Conservation (phyloP, 2,888 invertebrate genomes). For the Teleogryllus oceanicus region DNA sequence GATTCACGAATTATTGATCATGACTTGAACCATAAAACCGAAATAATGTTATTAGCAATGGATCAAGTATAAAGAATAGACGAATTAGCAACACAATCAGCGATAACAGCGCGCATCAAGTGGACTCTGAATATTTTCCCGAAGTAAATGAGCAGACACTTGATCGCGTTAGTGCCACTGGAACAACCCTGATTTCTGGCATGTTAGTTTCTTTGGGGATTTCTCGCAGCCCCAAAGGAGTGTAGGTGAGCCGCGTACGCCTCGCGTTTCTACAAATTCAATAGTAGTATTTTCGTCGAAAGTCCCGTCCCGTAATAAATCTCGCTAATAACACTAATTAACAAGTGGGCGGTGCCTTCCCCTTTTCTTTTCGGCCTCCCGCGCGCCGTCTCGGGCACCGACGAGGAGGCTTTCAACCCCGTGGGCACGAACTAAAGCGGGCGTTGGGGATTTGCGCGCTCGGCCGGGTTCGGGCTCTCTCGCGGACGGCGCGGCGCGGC, state of each 20-base stretch:
- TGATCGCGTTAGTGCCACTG: too few species aligned
- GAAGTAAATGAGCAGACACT: too few species aligned
- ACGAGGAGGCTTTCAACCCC: not conserved
- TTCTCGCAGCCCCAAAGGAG: too few species aligned
- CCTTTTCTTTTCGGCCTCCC: not conserved
- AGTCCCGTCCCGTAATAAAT: constrained; percentile 4
- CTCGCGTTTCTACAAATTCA: constrained; percentile 11
- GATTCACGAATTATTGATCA: too few species aligned
- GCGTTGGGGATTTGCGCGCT: not conserved
- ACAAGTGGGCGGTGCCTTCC: not conserved
- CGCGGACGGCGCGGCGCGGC: not conserved
- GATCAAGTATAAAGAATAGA: too few species aligned
- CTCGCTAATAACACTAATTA: constrained; percentile 4
- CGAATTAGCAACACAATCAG: too few species aligned
- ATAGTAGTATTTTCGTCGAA: constrained; percentile 9
- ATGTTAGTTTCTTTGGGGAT: too few species aligned
- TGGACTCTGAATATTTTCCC: too few species aligned
- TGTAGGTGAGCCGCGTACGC: not conserved
- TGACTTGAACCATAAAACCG: too few species aligned
- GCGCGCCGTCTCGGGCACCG: not conserved
- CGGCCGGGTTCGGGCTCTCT: not conserved
- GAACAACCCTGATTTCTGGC: too few species aligned
- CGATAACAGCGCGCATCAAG: too few species aligned
- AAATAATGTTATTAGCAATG: too few species aligned
- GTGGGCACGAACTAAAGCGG: not conserved